Evolutionary conservation across 37 sponge, comb jelly and placozoan species (phyloP).

Genomic region (Ianthella basta): DNA sequence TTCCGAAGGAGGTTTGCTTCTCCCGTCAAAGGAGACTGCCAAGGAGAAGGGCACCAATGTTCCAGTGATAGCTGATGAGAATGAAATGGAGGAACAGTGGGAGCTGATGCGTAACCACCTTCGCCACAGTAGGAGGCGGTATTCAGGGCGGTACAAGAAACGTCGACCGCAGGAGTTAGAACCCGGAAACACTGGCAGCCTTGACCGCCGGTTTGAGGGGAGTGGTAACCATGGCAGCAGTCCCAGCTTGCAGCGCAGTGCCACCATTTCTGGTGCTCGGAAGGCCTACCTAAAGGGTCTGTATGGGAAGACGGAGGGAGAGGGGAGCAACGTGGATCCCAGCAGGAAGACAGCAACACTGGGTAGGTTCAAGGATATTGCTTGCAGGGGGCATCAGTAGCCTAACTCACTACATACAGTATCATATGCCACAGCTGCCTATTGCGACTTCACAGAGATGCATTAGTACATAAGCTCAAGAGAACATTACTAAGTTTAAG

Average conservation of each 20-base stretch:
- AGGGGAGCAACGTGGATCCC: neutral
- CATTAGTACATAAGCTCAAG: too few relatives aligned
- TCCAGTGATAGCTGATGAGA: conserved; percentile 18
- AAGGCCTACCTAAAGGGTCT: conserved; percentile 31
- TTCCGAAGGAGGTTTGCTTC: too few relatives aligned
- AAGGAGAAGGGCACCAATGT: neutral
- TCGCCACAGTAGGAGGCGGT: conserved; percentile 69
- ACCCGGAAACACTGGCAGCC: neutral
- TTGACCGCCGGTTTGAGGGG: neutral
- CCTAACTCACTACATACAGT: too few relatives aligned
- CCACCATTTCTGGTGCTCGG: neutral
- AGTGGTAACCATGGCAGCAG: neutral
- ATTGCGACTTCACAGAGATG: too few relatives aligned
- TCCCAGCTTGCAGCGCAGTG: neutral
- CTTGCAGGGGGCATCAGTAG: too few relatives aligned
- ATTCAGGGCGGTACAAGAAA: conserved; percentile 48
- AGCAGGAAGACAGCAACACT: neutral
- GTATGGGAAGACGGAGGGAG: neutral
- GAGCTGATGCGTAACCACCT: conserved; percentile 68
- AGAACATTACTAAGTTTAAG: too few relatives aligned
- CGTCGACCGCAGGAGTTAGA: neutral
- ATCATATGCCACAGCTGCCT: too few relatives aligned
- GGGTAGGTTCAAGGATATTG: too few relatives aligned
- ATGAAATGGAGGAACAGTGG: conserved; percentile 61
- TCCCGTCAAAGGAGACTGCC: too few relatives aligned